Percentiles rank a stretch among this genome's conserved stretches.
These are phyloP conservation scores for Chloroceryle aenea DNA, from an alignment of 2,113 vertebrate genomes.

Conservation along the genomic window DNA sequence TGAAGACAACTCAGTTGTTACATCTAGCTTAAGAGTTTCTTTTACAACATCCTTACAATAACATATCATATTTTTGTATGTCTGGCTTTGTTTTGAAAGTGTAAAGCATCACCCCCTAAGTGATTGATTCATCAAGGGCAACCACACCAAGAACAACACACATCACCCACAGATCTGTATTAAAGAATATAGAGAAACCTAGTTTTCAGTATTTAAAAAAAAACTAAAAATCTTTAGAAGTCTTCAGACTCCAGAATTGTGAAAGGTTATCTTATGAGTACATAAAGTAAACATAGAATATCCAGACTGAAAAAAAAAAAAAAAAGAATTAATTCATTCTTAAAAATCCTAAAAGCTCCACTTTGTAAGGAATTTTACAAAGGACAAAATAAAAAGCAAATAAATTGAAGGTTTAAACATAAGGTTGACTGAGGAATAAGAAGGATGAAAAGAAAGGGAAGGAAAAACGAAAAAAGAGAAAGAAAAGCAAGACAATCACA, in stretches of 20 bases:
- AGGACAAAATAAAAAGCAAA: neutral
- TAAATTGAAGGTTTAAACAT: neutral
- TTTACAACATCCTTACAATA: neutral
- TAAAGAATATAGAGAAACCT: neutral
- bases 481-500: conserved; percentile 30
- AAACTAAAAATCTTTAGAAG: neutral
- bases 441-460: neutral
- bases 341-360: neutral
- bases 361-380: neutral
- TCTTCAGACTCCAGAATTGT: neutral
- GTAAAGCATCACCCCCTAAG: neutral
- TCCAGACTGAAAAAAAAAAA: neutral
- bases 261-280: neutral
- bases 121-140: neutral
- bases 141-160: neutral
- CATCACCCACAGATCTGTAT: neutral
- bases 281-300: neutral
- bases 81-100: neutral
- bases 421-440: neutral
- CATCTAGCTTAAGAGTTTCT: neutral
- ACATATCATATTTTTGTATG: neutral
- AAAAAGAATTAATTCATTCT: neutral
- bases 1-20: neutral
- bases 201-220: neutral
- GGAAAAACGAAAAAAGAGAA: neutral